Evolutionary conservation across 1,140 invertebrate species (phyloP).

Genomic region (Dendroctonus valens): DNA sequence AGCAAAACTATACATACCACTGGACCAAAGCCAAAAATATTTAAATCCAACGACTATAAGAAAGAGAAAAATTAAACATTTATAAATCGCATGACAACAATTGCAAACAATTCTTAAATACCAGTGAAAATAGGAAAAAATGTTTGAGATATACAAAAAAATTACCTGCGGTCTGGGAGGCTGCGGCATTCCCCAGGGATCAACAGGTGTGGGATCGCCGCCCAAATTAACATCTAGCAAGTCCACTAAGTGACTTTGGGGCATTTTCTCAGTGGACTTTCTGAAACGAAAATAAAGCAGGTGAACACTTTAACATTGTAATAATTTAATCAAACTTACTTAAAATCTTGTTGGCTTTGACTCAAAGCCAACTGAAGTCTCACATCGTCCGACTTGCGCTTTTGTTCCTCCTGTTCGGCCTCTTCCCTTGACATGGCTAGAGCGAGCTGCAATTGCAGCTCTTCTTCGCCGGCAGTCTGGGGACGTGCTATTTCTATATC

Average conservation of each 20-base stretch:
- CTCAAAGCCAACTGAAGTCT: constrained; percentile 89
- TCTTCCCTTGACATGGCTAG: constrained; percentile 98
- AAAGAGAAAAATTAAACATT: constrained; percentile 5
- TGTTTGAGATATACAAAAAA: constrained; percentile 7
- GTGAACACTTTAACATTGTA: constrained; percentile 1
- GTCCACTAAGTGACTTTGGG: constrained; percentile 72
- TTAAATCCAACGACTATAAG: constrained; percentile 40
- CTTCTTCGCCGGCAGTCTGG: constrained; percentile 95
- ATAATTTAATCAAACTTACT: constrained; percentile 54
- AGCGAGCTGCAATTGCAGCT: constrained; percentile 95
- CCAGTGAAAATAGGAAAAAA: neutral
- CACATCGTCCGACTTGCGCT: constrained; percentile 89
- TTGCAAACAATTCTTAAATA: neutral
- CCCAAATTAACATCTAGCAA: constrained; percentile 78
- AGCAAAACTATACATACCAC: constrained; percentile 33
- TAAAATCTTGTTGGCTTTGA: constrained; percentile 89
- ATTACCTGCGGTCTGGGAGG: constrained; percentile 50
- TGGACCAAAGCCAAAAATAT: constrained; percentile 35
- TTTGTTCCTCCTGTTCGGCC: constrained; percentile 93
- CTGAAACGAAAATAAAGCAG: constrained; percentile 9
- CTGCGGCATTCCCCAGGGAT: constrained; percentile 71
- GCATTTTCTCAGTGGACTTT: constrained; percentile 27
- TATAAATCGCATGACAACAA: constrained; percentile 1
- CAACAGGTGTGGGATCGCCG: constrained; percentile 58
- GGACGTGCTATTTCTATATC: constrained; percentile 93